Conservation (phyloP, 2,797 vertebrate genomes). For the Falco naumanni region DNA sequence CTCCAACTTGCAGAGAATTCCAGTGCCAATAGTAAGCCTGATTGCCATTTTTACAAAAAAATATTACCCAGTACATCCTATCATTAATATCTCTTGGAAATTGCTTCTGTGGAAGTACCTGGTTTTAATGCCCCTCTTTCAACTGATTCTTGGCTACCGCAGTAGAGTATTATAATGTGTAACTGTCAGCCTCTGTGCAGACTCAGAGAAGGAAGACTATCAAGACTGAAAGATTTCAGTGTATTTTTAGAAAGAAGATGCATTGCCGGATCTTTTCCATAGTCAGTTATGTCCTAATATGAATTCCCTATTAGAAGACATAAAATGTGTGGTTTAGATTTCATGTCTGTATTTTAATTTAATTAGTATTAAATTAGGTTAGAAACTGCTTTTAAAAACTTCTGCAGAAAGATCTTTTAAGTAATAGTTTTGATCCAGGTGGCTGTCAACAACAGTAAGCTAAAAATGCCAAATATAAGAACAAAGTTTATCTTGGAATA, state of each 20-base stretch:
- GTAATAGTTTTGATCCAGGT: conserved; percentile 38
- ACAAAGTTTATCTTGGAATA: conserved; percentile 51
- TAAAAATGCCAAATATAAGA: conserved; percentile 40
- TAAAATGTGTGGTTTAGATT: neutral
- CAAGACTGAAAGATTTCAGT: neutral
- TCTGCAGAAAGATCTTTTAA: neutral
- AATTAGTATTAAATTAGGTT: neutral
- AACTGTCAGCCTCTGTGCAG: neutral
- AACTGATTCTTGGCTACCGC: neutral
- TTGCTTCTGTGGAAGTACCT: neutral
- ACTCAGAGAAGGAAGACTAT: neutral
- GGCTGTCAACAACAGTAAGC: neutral
- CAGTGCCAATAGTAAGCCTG: neutral
- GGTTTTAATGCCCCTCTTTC: neutral
- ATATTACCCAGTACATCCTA: neutral
- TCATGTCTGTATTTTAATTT: neutral
- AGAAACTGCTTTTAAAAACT: neutral
- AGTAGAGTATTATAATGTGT: neutral
- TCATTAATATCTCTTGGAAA: neutral
- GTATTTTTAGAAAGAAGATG: neutral
- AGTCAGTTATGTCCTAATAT: neutral
- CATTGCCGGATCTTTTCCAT: neutral
- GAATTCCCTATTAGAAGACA: neutral
- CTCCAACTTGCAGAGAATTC: neutral
- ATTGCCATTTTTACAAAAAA: neutral